These are phyloP conservation scores for Coreius guichenoti DNA, from an alignment of 2,797 vertebrate species.

Conservation along the genomic window DNA sequence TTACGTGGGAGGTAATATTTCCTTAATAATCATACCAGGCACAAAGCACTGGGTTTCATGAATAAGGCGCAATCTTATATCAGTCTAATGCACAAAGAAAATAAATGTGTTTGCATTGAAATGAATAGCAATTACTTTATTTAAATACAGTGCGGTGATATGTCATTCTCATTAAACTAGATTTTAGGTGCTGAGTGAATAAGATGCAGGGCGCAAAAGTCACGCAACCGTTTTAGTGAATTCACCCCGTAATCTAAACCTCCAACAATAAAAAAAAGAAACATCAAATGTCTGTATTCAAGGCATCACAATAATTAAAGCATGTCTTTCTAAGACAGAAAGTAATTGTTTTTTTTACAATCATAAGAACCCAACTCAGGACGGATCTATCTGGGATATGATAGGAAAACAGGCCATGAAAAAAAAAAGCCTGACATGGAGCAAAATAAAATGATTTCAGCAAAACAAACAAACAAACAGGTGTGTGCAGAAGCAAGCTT, in stretches of 20 bases:
- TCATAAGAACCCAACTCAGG: conserved; percentile 61
- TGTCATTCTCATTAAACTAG: not conserved
- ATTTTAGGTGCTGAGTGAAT: not conserved
- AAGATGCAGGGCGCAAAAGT: not conserved
- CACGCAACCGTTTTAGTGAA: conserved; percentile 39
- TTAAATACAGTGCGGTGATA: not conserved
- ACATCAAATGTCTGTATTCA: conserved; percentile 6
- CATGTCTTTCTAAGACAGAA: conserved; percentile 70
- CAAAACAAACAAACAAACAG: conserved; percentile 66
- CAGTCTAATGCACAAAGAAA: conserved; percentile 1
- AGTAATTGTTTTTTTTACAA: conserved; percentile 62
- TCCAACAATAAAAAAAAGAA: conserved; percentile 15
- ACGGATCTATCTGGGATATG: conserved; percentile 49
- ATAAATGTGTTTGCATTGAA: not conserved
- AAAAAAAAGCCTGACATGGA: conserved; percentile 46
- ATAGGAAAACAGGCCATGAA: conserved; percentile 45
- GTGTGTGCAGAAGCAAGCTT: conserved; percentile 57
- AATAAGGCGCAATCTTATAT: not conserved
- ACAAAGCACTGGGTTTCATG: not conserved
- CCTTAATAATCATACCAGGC: not conserved
- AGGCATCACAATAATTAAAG: conserved; percentile 72
- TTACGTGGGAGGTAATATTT: not conserved
- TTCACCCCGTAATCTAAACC: conserved; percentile 40
- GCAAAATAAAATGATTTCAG: conserved; percentile 56
- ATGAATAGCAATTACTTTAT: not conserved